phyloP scores from a whole-genome alignment of 2,888 invertebrate genomes.

The Pherbina coryleti region DNA sequence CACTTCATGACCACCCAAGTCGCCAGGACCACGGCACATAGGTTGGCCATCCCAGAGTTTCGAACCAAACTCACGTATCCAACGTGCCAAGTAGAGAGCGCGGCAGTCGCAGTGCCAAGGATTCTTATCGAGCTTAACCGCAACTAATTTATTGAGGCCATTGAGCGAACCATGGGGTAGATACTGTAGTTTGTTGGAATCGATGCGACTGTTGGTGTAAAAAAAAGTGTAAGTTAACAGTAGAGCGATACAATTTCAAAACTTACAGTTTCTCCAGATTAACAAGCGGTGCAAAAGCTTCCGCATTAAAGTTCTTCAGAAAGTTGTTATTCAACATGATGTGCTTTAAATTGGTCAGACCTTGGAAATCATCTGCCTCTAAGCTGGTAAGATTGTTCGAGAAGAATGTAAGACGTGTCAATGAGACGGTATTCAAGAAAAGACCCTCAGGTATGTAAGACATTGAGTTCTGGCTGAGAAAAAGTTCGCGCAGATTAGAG shows the following conservation, averaged over 20 bases:
- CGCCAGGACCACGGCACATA: slow-evolving; percentile 72
- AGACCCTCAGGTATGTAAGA: slow-evolving; percentile 69
- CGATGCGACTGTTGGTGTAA: slow-evolving; percentile 70
- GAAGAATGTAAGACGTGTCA: slow-evolving; percentile 72
- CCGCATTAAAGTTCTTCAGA: slow-evolving; percentile 69
- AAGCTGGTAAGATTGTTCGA: slow-evolving; percentile 71
- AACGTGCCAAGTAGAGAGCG: slow-evolving; percentile 75
- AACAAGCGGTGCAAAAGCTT: slow-evolving; percentile 68
- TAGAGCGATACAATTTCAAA: neutral
- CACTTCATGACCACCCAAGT: slow-evolving; percentile 71
- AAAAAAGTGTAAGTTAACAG: neutral
- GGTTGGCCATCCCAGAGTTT: slow-evolving; percentile 72
- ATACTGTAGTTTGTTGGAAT: slow-evolving; percentile 75
- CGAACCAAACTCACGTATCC: slow-evolving; percentile 70
- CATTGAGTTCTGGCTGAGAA: slow-evolving; percentile 73
- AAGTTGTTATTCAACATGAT: slow-evolving; percentile 76
- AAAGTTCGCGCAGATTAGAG: slow-evolving; percentile 70
- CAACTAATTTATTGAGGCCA: slow-evolving; percentile 71
- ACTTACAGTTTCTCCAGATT: slow-evolving; percentile 72
- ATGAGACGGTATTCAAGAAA: slow-evolving; percentile 69
- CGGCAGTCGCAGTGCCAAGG: slow-evolving; percentile 77
- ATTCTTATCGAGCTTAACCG: slow-evolving; percentile 75
- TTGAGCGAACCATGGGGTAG: slow-evolving; percentile 75
- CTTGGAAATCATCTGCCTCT: slow-evolving; percentile 70
- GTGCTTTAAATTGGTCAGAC: slow-evolving; percentile 70